Evolutionary conservation across 2,113 vertebrate species (phyloP).

Genomic region (Pseudois nayaur): DNA sequence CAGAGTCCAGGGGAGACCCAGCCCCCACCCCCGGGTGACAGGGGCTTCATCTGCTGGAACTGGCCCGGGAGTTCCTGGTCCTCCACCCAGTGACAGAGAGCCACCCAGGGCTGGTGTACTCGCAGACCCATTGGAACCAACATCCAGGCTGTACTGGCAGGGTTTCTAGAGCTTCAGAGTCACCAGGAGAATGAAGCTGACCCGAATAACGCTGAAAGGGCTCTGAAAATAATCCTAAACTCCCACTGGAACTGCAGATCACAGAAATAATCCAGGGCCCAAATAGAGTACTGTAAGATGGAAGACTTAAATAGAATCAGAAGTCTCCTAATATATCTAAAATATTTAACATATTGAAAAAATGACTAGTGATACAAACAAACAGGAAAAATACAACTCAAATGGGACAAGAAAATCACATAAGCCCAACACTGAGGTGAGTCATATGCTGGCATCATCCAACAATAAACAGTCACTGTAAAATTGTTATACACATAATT

Average conservation of each 20-base stretch:
- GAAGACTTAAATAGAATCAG: neutral
- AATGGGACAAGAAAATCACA: neutral
- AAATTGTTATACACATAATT: neutral
- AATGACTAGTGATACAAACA: neutral
- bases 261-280: neutral
- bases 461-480: too few species aligned
- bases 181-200: neutral
- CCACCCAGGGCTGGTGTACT: too few species aligned
- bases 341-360: neutral
- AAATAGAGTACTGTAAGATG: neutral
- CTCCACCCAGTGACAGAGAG: neutral
- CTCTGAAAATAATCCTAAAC: neutral
- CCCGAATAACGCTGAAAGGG: neutral
- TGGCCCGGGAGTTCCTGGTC: neutral
- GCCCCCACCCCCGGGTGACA: accelerated
- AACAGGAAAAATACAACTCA: neutral
- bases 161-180: too few species aligned
- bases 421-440: accelerated
- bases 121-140: neutral
- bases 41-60: neutral
- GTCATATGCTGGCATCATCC: too few species aligned
- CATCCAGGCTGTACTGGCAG: accelerated
- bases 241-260: accelerated
- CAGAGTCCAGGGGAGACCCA: neutral
- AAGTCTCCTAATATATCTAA: neutral